These are phyloP conservation scores for Leptinotarsa peninsularis DNA, from an alignment of 2,888 invertebrate genomes.

Conservation along the genomic window DNA sequence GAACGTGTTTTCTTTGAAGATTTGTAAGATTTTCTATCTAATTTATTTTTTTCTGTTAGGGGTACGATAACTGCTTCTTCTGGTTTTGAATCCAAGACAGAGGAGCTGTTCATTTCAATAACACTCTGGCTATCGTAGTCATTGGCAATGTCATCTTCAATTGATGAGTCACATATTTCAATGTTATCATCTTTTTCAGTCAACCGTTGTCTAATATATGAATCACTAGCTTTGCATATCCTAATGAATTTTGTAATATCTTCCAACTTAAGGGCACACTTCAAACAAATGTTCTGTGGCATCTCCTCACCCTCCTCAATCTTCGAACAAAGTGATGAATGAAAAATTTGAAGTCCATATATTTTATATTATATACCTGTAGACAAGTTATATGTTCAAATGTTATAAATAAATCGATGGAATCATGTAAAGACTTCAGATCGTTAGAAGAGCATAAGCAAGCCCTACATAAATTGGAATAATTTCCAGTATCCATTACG, in stretches of 20 bases:
- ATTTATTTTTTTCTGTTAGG: conserved; percentile 11
- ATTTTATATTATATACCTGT: conserved; percentile 28
- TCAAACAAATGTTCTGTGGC: conserved; percentile 34
- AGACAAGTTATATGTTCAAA: conserved; percentile 38
- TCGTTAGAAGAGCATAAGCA: conserved; percentile 34
- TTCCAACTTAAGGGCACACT: conserved; percentile 31
- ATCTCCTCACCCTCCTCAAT: conserved; percentile 26
- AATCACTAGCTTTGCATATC: conserved; percentile 33
- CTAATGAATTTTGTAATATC: conserved; percentile 36
- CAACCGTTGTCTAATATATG: conserved; percentile 27
- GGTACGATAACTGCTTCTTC: neutral
- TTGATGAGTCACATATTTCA: conserved; percentile 1
- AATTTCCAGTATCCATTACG: neutral
- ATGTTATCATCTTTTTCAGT: conserved; percentile 5
- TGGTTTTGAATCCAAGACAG: conserved; percentile 6
- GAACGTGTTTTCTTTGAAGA: neutral
- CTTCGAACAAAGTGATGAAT: conserved; percentile 26
- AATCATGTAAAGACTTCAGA: conserved; percentile 22
- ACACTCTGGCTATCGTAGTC: conserved; percentile 4
- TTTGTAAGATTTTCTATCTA: conserved; percentile 1
- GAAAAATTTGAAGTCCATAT: neutral
- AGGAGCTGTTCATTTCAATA: neutral
- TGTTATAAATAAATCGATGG: conserved; percentile 14
- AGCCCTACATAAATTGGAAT: conserved; percentile 32
- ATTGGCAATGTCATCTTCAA: conserved; percentile 14